Percentiles rank a stretch among this genome's conserved stretches.
These are phyloP conservation scores for Daktulosphaira vitifoliae DNA, from an alignment of 1,140 invertebrate species.

Conservation along the genomic window DNA sequence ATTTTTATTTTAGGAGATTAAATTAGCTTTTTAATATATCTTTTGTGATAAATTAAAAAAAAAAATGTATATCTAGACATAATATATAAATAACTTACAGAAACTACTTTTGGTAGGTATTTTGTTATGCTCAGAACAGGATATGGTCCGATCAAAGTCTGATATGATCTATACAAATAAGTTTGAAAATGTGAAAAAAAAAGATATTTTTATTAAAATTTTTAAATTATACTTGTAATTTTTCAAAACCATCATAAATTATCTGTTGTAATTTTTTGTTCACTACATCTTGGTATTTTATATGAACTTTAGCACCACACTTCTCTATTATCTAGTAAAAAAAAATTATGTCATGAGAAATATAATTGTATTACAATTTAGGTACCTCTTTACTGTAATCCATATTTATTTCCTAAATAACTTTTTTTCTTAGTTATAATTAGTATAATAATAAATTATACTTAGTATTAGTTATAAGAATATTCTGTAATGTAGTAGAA, in stretches of 20 bases:
- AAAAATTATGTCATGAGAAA: background rate
- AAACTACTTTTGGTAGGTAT: conserved; percentile 19
- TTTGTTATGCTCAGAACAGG: conserved; percentile 6
- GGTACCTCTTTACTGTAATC: too few relatives aligned
- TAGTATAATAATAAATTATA: too few relatives aligned
- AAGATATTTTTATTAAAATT: background rate
- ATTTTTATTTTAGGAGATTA: too few relatives aligned
- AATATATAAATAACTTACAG: background rate
- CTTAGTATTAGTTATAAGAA: too few relatives aligned
- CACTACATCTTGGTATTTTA: background rate
- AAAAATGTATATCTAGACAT: too few relatives aligned
- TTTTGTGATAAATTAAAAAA: too few relatives aligned
- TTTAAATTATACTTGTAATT: conserved; percentile 9
- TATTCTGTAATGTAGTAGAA: too few relatives aligned
- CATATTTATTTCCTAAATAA: too few relatives aligned
- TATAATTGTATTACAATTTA: too few relatives aligned
- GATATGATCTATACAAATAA: conserved; percentile 2
- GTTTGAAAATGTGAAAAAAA: background rate
- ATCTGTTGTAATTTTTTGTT: background rate
- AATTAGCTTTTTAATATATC: too few relatives aligned
- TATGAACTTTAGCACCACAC: background rate
- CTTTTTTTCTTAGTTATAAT: too few relatives aligned
- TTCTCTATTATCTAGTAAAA: background rate
- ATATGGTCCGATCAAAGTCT: conserved; percentile 24
- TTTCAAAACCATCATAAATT: background rate